Evolutionary conservation across 1,140 invertebrate genomes (phyloP), one percentile per base, ranked within the genome.

Genomic region (Scaptodrosophila lebanonensis): DNA sequence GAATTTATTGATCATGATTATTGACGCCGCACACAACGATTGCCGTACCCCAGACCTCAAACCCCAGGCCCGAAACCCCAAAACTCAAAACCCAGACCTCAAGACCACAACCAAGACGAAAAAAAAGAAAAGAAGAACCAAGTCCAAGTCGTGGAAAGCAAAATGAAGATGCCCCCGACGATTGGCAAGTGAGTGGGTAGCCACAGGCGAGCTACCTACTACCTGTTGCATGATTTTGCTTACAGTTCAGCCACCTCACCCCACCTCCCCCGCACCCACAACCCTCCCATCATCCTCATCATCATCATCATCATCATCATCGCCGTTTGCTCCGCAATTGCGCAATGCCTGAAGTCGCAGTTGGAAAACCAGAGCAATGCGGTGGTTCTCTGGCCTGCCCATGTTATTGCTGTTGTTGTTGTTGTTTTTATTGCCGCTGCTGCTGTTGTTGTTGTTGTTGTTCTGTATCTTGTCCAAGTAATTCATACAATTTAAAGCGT

Each of bases 1-100:
- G 44, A 79, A 79, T 77, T 79, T 77, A 77, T 77, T 77, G 72
- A 77, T 77, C 72, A 79, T 77, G 68, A 77, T 77, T 79, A 44
- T 64, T 77, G 63, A 60, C 60, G 68, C 73, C 73, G 68, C 73
- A 79, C 67, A 77, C 32, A 33, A 33, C 22, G 22, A 25, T 25
- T 25, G 8, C 3, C n/a, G n/a, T n/a, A n/a, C n/a, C n/a, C n/a
- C n/a, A n/a, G n/a, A n/a, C n/a, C n/a, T n/a, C n/a, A n/a, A n/a
- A n/a, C n/a, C n/a, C n/a, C n/a, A n/a, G n/a, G n/a, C n/a, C n/a
- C n/a, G n/a, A n/a, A n/a, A n/a, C n/a, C n/a, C n/a, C n/a, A n/a
- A n/a, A n/a, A n/a, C n/a, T n/a, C n/a, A n/a, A n/a, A n/a, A n/a
- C n/a, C n/a, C n/a, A 66, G 71, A 67, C 67, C 72, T 72, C 62